phyloP scores from a whole-genome alignment of 2,888 invertebrate species.

The Ophioninae sp. region DNA sequence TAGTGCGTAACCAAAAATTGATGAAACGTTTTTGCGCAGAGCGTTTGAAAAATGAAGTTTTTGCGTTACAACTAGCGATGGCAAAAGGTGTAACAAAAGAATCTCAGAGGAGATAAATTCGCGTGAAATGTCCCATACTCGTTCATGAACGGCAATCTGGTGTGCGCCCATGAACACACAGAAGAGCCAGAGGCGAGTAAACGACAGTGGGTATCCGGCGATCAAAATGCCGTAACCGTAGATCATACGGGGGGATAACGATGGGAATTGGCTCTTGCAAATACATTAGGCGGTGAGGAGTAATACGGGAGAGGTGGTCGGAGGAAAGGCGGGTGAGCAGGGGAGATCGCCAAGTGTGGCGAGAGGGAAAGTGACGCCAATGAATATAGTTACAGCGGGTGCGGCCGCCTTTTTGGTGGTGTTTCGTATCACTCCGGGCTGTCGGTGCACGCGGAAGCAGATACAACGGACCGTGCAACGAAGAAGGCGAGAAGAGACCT shows the following conservation, averaged over 20 bases:
- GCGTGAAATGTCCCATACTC: background rate
- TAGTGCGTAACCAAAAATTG: background rate
- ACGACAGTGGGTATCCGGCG: constrained; percentile 74
- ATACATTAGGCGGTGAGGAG: constrained; percentile 77
- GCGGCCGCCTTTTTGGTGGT: constrained; percentile 54
- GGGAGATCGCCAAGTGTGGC: constrained; percentile 39
- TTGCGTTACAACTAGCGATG: background rate
- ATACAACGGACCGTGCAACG: constrained; percentile 25
- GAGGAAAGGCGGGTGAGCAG: constrained; percentile 31
- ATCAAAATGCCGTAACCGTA: constrained; percentile 79
- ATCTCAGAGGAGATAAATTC: background rate
- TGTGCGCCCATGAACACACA: constrained; percentile 39
- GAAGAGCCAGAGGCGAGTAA: constrained; percentile 66
- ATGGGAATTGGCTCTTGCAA: constrained; percentile 79
- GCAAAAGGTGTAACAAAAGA: background rate
- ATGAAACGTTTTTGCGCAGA: background rate
- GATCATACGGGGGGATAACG: constrained; percentile 79
- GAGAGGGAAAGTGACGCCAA: constrained; percentile 64
- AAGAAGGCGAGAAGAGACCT: constrained; percentile 36
- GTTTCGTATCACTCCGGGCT: constrained; percentile 61
- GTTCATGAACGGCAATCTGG: background rate
- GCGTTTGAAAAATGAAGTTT: background rate
- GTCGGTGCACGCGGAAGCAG: constrained; percentile 40
- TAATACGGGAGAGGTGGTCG: constrained; percentile 46
- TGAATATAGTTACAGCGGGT: constrained; percentile 24